A percentile compares a stretch with the other conserved stretches of the same genome.
These are phyloP conservation scores for Chelidonichthys spinosus DNA, from an alignment of 2,797 vertebrate species.

Conservation along the genomic window DNA sequence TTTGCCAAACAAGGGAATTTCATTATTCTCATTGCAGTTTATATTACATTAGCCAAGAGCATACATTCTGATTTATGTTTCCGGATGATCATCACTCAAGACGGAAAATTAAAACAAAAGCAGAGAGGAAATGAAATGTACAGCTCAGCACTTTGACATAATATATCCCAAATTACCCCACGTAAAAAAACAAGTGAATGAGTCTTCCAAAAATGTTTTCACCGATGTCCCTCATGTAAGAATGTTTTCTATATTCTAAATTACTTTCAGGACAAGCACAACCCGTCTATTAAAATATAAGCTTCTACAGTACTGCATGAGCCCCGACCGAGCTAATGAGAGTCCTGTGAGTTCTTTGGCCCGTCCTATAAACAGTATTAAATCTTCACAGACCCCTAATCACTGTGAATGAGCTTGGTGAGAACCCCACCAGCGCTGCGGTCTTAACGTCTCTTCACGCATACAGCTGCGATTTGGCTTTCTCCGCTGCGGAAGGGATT, in stretches of 20 bases:
- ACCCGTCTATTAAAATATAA: conserved; percentile 17
- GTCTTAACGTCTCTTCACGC: conserved; percentile 65
- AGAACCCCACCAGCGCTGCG: conserved; percentile 56
- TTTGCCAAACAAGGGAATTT: neutral
- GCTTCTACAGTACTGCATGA: conserved; percentile 11
- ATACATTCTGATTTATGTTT: neutral
- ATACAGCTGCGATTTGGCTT: conserved; percentile 41
- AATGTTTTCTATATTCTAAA: neutral
- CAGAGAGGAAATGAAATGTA: neutral
- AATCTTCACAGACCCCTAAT: conserved; percentile 65
- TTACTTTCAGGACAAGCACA: conserved; percentile 17
- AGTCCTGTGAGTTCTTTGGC: conserved; percentile 50
- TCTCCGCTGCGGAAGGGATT: conserved; percentile 58
- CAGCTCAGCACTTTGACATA: conserved; percentile 8
- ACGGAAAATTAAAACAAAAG: conserved; percentile 19
- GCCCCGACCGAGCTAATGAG: conserved; percentile 43
- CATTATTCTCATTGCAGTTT: neutral
- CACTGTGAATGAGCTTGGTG: conserved; percentile 70
- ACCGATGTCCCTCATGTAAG: neutral
- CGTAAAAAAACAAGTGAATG: neutral
- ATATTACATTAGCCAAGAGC: neutral
- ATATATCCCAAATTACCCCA: conserved; percentile 13
- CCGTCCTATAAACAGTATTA: conserved; percentile 67
- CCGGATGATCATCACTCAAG: conserved; percentile 9
- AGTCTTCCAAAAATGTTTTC: neutral